These are phyloP conservation scores for Eciton burchellii DNA, from an alignment of 1,140 invertebrate species.

Conservation along the genomic window DNA sequence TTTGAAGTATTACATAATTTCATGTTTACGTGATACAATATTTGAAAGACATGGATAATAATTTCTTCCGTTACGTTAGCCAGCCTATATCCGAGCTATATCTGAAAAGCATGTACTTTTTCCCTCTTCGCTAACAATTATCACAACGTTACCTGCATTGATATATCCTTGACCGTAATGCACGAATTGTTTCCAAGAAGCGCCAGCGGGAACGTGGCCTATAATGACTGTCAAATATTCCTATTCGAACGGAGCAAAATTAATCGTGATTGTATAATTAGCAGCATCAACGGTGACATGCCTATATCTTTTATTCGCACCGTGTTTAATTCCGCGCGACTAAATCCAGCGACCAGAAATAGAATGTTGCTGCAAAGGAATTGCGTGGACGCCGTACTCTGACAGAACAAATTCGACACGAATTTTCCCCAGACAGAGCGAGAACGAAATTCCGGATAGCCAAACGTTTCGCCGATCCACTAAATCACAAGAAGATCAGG, in stretches of 20 bases:
- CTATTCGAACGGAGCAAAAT: slow-evolving; percentile 71
- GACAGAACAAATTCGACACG: slow-evolving; percentile 86
- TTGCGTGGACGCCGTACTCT: slow-evolving; percentile 83
- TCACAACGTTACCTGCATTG: slow-evolving; percentile 77
- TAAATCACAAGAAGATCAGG: slow-evolving; percentile 3
- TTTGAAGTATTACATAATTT: background rate
- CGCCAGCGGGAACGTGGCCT: slow-evolving; percentile 91
- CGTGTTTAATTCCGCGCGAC: slow-evolving; percentile 83
- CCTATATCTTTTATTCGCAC: slow-evolving; percentile 62
- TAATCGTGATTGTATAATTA: background rate
- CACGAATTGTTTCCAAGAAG: slow-evolving; percentile 91
- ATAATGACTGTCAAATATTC: slow-evolving; percentile 90
- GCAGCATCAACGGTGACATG: background rate
- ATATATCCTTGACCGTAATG: slow-evolving; percentile 89
- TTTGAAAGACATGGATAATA: background rate
- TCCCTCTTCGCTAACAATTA: background rate
- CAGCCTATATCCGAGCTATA: background rate
- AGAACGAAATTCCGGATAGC: slow-evolving; percentile 83
- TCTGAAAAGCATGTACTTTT: background rate
- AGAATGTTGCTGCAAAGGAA: slow-evolving; percentile 87
- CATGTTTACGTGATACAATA: background rate
- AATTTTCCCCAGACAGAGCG: slow-evolving; percentile 85
- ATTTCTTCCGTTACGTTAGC: background rate
- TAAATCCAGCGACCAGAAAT: slow-evolving; percentile 87
- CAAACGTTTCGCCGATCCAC: slow-evolving; percentile 79